phyloP scores from a whole-genome alignment of 2,888 invertebrate species.

The Julus scanicus region DNA sequence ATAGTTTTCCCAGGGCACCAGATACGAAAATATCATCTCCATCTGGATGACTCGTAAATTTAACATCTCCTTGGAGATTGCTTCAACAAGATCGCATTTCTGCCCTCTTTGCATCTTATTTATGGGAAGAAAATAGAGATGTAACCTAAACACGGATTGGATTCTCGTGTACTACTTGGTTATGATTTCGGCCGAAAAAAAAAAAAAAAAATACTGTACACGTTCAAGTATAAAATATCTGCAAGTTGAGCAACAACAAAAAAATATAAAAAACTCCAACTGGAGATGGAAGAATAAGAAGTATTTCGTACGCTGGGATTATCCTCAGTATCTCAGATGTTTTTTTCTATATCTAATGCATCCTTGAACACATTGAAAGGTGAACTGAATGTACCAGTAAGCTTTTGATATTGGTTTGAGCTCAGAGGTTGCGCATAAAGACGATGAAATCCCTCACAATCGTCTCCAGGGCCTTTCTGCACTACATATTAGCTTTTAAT shows the following conservation, averaged over 20 bases:
- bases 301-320: not conserved
- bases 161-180: not conserved
- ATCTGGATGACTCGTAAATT: not conserved
- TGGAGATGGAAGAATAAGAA: not conserved
- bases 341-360: not conserved
- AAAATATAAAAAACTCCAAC: not conserved
- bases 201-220: too few relatives aligned
- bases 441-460: not conserved
- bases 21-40: not conserved
- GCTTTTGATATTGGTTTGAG: not conserved
- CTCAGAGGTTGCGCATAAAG: not conserved
- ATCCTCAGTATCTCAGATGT: not conserved
- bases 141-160: not conserved
- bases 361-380: not conserved
- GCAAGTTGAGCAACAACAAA: not conserved
- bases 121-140: not conserved
- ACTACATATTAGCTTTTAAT: not conserved
- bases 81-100: not conserved
- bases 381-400: not conserved
- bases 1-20: not conserved
- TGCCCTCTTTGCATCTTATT: not conserved
- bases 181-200: not conserved
- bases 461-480: not conserved
- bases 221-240: not conserved
- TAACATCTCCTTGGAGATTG: conserved; percentile 15